Evolutionary conservation across 2,113 vertebrate genomes (phyloP).

Genomic region (Elachura formosa): DNA sequence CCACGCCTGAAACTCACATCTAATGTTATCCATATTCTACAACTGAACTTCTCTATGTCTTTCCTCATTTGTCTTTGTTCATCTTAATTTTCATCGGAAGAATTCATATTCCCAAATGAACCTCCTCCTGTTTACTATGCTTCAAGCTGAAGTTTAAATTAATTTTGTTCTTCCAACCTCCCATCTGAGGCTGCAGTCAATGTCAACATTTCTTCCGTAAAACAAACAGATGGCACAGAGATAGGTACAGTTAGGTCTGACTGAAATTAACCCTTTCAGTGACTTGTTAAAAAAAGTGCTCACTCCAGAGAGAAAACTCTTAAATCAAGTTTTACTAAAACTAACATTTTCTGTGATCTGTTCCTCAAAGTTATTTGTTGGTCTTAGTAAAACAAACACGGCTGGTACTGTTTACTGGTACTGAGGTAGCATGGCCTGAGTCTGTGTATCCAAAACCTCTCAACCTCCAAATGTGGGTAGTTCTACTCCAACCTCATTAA

Average conservation of each 20-base stretch:
- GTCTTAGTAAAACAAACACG: not conserved
- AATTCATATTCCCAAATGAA: not conserved
- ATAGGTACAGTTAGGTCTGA: not conserved
- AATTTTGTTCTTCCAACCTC: not conserved
- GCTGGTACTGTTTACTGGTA: accelerated
- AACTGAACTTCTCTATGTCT: not conserved
- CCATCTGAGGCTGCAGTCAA: not conserved
- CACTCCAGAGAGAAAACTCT: not conserved
- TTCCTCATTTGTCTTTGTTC: not conserved
- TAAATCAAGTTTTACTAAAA: not conserved
- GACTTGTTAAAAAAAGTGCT: not conserved
- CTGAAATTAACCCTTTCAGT: not conserved
- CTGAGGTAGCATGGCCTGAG: not conserved
- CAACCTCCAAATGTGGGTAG: not conserved
- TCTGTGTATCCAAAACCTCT: not conserved
- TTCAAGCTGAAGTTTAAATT: not conserved
- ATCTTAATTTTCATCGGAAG: not conserved
- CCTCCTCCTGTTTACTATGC: not conserved
- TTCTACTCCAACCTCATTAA: not conserved
- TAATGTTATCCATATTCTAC: not conserved
- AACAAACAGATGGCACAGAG: not conserved
- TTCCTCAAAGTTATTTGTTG: not conserved
- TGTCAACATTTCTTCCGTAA: not conserved
- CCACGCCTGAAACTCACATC: not conserved
- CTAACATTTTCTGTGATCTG: not conserved